phyloP scores from a whole-genome alignment of 2,113 vertebrate species.

The Cryptotis parvus region DNA sequence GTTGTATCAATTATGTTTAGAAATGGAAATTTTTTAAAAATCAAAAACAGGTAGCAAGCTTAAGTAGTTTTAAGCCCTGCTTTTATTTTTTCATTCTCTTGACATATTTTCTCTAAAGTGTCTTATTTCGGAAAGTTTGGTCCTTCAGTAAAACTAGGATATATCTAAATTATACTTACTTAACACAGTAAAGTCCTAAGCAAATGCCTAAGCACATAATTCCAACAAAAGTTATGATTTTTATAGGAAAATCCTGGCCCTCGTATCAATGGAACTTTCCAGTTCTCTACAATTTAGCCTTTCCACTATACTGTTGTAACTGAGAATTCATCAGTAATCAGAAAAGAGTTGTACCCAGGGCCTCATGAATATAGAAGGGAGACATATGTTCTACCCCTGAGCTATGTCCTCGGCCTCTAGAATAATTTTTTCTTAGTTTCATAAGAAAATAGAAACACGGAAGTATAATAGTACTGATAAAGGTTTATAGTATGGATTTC shows the following conservation, averaged over 20 bases:
- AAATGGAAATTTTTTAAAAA: slow-evolving; percentile 38
- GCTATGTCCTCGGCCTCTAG: not conserved
- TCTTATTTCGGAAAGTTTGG: not conserved
- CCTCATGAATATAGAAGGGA: too few relatives aligned
- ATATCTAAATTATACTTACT: not conserved
- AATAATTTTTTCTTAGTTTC: slow-evolving; percentile 21
- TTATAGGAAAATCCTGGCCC: not conserved
- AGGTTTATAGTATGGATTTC: not conserved
- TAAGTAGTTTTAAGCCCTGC: slow-evolving; percentile 36
- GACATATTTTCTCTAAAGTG: slow-evolving; percentile 1
- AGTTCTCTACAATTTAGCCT: not conserved
- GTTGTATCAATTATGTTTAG: slow-evolving; percentile 67
- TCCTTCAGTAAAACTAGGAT: not conserved
- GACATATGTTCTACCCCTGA: too few relatives aligned
- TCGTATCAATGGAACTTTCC: not conserved
- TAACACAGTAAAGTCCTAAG: not conserved
- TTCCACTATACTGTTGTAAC: not conserved
- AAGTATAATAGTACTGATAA: slow-evolving; percentile 49
- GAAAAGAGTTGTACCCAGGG: too few relatives aligned
- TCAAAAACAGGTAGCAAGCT: slow-evolving; percentile 59
- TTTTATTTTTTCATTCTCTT: slow-evolving; percentile 61
- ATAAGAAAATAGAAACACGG: slow-evolving; percentile 9
- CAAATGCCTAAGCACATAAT: not conserved
- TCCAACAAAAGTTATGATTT: slow-evolving; percentile 23
- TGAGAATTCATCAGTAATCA: too few relatives aligned